Evolutionary conservation across 1,140 invertebrate species (phyloP), one percentile per base, ranked within the genome.

Genomic region (Nasonia longicornis): DNA sequence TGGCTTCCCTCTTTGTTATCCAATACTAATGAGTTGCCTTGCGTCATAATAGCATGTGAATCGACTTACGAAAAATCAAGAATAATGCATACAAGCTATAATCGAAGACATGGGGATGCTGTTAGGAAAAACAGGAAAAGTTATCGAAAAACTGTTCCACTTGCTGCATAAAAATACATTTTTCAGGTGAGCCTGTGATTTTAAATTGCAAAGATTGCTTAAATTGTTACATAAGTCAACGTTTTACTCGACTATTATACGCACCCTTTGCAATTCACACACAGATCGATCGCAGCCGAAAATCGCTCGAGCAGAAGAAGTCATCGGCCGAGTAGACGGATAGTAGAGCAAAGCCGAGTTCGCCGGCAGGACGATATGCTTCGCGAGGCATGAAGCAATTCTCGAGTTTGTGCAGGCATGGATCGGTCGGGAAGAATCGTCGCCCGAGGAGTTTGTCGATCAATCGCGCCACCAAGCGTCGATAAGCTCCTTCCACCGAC

Each of bases 381-480:
- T 63, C 48, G 8, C 48, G 48, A n/a, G 10, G 72, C 72, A 31
- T 74, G 26, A 74, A 74, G 72, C 72, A 16, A 48, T 42, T 72
- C 20, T 48, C 35, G 31, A 72, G 31, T 29, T 67, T 67, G 14
- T 29, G 8, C 14, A 67, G 26, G 20, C 66, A 35, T 20, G 35
- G 10, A 71, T 71, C 64, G 10, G 14, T 67, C 10, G 63, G 26
- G 22, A 66, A 10, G n/a, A 66, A 66, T 26, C 22, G 63, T 66
- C 63, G 63, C 22, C 20, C 7, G 26, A 3, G 26, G 64, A 67
- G 64, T 58, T n/a, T 16, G 52, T 3, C 64, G 26, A 67, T 26
- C 64, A 58, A 31, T 29, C 64, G 2, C 64, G 22, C 20, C 14
- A 29, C 26, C 69, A 31, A 31, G 31, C 35, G 31, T 58, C 52